Base-by-base conservation (phyloP, 2,888 invertebrate genomes). In the Drosophila neutralis region DNA sequence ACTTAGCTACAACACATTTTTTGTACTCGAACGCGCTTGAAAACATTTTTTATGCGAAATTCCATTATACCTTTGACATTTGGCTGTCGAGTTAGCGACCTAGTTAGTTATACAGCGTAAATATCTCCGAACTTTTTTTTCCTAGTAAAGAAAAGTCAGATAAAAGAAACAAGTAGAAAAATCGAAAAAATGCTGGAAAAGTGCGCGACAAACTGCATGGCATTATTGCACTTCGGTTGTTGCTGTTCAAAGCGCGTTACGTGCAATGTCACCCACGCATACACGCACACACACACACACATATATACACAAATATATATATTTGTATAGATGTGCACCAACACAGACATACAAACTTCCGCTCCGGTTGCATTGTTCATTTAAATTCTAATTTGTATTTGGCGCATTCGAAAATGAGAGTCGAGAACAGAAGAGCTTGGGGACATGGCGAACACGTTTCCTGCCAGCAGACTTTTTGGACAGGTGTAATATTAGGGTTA, bases 361-460 rank as follows among this genome's bases (percentile, higher is more conserved):
- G 89, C 70, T 76, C 75, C 65, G 82, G 77, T 78, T 89, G 89
- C 85, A 86, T 87, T 86, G 90, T 83, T 90, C 87, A 87, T 90
- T 90, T 89, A 87, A 87, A 90, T 87, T 87, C 87, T 90, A 87
- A 90, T 87, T 87, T 90, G 84, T 87, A 84, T 89, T 87, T 90
- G 86, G 77, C 82, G 82, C 82, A 87, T 80, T 89, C 83, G 69
- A 82, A 80, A 78, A 71, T 78, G 49, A 56, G 69, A 72, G 60
- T 66, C 68, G 79, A 59, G 76, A 58, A 68, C 69, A 72, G 70
- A 49, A 72, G 61, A 65, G 58, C 62, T 72, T 72, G 69, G 59
- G 64, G 87, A 80, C 57, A 73, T 56, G 62, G 53, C 53, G 51
- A 70, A 73, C 79, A 75, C 69, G 75, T 69, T 90, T 86, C 82